A percentile compares a stretch with the other conserved stretches of the same genome.
phyloP scores from a whole-genome alignment of 1,140 invertebrate species.

The Drosophila baimaii region DNA sequence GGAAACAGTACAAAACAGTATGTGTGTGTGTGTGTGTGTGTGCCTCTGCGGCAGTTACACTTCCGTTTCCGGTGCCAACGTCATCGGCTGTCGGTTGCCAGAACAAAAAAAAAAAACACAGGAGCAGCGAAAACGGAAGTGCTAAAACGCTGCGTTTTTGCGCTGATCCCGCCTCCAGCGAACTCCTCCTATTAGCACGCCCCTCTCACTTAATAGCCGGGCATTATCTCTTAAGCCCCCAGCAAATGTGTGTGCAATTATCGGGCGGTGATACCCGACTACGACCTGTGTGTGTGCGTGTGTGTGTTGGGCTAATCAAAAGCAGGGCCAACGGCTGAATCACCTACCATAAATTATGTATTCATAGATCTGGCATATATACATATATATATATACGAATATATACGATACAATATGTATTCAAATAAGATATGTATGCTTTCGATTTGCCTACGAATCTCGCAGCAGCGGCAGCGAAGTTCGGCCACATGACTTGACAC shows the following conservation, averaged over 20 bases:
- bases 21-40: slow-evolving; percentile 4
- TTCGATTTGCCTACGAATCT: slow-evolving; percentile 46
- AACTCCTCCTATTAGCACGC: slow-evolving; percentile 22
- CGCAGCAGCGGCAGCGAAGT: slow-evolving; percentile 35
- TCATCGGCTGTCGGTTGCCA: slow-evolving; percentile 21
- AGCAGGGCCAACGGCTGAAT: slow-evolving; percentile 20
- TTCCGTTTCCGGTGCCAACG: slow-evolving; percentile 74
- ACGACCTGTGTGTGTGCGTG: slow-evolving; percentile 28
- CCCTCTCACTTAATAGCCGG: slow-evolving; percentile 21
- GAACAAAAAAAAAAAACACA: slow-evolving; percentile 1
- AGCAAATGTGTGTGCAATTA: slow-evolving; percentile 79
- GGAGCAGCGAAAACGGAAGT: slow-evolving; percentile 48
- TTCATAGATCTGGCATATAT: slow-evolving; percentile 4
- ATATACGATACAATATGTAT: neutral
- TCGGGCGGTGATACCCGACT: slow-evolving; percentile 65
- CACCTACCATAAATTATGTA: slow-evolving; percentile 19
- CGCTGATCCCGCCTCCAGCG: slow-evolving; percentile 38
- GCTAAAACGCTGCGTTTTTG: slow-evolving; percentile 76
- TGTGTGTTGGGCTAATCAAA: slow-evolving; percentile 58
- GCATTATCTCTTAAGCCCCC: slow-evolving; percentile 42
- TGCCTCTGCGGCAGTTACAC: slow-evolving; percentile 71
- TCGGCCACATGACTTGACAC: slow-evolving; percentile 77
- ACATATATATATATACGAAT: neutral
- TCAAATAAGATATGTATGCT: slow-evolving; percentile 4
- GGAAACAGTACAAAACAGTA: slow-evolving; percentile 31